Evolutionary conservation across 1,140 invertebrate species (phyloP).

Genomic region (Hylyphantes graminicola): DNA sequence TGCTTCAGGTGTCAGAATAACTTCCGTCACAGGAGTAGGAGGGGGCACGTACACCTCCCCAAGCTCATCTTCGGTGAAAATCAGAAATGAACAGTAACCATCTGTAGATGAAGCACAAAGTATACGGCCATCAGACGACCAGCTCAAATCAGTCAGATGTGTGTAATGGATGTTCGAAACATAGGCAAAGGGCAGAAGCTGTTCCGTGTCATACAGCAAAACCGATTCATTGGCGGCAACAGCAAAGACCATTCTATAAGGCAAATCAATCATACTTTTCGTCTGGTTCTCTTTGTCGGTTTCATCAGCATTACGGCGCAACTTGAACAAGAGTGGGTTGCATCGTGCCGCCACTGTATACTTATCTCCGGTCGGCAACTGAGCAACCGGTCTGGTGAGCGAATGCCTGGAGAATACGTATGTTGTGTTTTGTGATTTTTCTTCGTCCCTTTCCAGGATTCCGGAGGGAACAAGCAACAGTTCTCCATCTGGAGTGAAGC

Average conservation of each 20-base stretch:
- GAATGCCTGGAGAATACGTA: slow-evolving; percentile 83
- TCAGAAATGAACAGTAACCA: slow-evolving; percentile 92
- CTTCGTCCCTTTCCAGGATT: slow-evolving; percentile 60
- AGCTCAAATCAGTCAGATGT: slow-evolving; percentile 88
- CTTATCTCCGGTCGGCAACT: slow-evolving; percentile 83
- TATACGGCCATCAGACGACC: slow-evolving; percentile 86
- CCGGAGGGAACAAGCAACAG: slow-evolving; percentile 81
- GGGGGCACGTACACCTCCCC: slow-evolving; percentile 70
- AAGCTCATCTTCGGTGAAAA: slow-evolving; percentile 84
- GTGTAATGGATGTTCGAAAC: slow-evolving; percentile 95
- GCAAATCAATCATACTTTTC: slow-evolving; percentile 69
- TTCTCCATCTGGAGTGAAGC: slow-evolving; percentile 89
- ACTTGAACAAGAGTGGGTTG: slow-evolving; percentile 81
- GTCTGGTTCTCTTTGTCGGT: slow-evolving; percentile 38
- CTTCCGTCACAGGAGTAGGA: background rate
- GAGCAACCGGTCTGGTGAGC: slow-evolving; percentile 80
- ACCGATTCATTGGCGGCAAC: slow-evolving; percentile 89
- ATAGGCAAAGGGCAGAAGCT: slow-evolving; percentile 83
- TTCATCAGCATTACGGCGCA: slow-evolving; percentile 66
- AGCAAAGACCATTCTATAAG: slow-evolving; percentile 89
- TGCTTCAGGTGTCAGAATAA: background rate
- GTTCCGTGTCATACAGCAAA: slow-evolving; percentile 92
- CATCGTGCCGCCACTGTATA: slow-evolving; percentile 83
- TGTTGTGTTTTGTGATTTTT: slow-evolving; percentile 75
- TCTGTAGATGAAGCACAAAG: slow-evolving; percentile 92